Base-by-base conservation (phyloP, 2,888 invertebrate species). In the Syrista parreyssii region DNA sequence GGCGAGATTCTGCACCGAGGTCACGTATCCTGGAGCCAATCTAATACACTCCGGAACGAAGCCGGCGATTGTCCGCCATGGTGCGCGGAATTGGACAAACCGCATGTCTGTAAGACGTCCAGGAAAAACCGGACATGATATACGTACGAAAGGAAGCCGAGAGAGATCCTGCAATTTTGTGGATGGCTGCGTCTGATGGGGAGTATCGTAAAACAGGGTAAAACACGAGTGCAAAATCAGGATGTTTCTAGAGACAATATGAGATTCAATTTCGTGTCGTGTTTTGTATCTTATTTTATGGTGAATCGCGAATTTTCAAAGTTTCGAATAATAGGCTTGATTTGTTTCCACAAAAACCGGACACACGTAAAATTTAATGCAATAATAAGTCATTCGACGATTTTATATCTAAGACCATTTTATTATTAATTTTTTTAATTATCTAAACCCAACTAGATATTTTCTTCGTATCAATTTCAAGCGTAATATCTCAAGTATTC, bases 11-110 rank as follows among this genome's bases (percentile, higher is more conserved):
- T 86, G 85, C 82, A 86, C 88, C 89, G 89, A 89, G 89, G 90
- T 91, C 91, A 91, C 91, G 91, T 91, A 90, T 89, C 88, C 84
- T 84, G 85, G 85, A 89, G 90, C 89, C 89, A 90, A 91, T 91
- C 89, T 91, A 90, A 90, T 91, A 91, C 85, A 87, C 83, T 84
- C 81, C 34, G 34, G 79, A 68, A 69, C 68, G 75, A 73, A 75
- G 77, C 82, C 79, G 79, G 81, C 81, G 84, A 86, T 85, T 78
- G 82, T 84, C 84, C 82, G 80, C 77, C 81, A 55, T 23, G 55
- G 23, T 55, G 23, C 55, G 79, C 77, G 83, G 82, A 82, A 87
- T 85, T 85, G 86, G 87, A 86, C 86, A 85, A 85, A 30, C 6
- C 35, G 35, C 34, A 30, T 30, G 23, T 30, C 33, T 33, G 35